These are phyloP conservation scores for Mionectes olivaceus DNA, from an alignment of 2,797 vertebrate species.

Conservation along the genomic window DNA sequence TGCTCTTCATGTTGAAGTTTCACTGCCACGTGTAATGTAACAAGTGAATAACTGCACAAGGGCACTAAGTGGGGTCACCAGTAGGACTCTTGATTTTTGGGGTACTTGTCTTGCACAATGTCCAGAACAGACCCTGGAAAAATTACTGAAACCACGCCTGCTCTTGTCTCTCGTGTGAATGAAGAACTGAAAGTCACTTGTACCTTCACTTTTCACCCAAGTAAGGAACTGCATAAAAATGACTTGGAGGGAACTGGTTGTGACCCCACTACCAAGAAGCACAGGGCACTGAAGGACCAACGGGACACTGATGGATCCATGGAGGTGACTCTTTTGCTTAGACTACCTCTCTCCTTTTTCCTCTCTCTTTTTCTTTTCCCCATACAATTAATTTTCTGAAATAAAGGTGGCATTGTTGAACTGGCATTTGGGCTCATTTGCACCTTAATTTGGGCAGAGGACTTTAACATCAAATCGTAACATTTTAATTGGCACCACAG, in stretches of 20 bases:
- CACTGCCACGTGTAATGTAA: background rate
- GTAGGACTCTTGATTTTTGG: background rate
- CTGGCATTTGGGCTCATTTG: background rate
- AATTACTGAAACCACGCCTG: background rate
- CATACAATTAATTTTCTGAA: background rate
- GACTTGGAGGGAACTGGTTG: background rate
- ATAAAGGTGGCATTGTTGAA: background rate
- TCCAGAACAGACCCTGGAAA: fast-evolving
- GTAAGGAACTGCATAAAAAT: background rate
- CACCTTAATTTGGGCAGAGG: background rate
- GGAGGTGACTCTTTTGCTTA: background rate
- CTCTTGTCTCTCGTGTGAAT: background rate
- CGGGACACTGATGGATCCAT: background rate
- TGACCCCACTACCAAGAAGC: background rate
- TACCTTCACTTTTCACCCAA: background rate
- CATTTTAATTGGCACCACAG: background rate
- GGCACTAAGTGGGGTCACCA: background rate
- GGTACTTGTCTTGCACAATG: background rate
- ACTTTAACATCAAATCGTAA: fast-evolving
- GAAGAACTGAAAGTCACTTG: background rate
- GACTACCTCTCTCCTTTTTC: background rate
- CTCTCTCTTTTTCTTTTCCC: background rate
- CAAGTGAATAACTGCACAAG: background rate
- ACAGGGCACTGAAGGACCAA: background rate
- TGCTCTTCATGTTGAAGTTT: background rate